Conservation (phyloP, 2,888 invertebrate genomes). For the Meandrusa payeni region DNA sequence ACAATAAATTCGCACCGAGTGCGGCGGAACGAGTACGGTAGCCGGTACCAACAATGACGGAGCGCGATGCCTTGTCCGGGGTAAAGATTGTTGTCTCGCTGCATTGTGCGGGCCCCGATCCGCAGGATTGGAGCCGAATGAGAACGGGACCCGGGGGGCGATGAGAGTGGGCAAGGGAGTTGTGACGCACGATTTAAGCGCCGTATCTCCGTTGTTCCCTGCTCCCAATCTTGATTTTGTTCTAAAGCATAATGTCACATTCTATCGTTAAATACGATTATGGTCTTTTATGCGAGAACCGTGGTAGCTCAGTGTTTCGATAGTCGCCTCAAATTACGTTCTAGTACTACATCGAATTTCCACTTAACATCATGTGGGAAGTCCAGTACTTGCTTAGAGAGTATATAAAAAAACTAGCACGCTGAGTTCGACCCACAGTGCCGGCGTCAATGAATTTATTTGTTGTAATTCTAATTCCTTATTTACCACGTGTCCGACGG, state of each 20-base stretch:
- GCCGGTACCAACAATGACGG: slow-evolving; percentile 14
- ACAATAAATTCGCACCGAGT: slow-evolving; percentile 37
- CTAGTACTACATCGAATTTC: too few species aligned
- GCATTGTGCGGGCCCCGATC: slow-evolving; percentile 53
- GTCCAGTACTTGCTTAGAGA: too few species aligned
- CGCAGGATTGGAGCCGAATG: slow-evolving; percentile 53
- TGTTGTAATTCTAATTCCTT: too few species aligned
- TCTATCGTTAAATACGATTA: too few species aligned
- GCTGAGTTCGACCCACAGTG: too few species aligned
- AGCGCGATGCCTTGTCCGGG: slow-evolving; percentile 32
- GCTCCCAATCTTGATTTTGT: neutral
- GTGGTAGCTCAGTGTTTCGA: too few species aligned
- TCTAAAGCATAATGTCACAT: neutral
- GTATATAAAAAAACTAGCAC: too few species aligned
- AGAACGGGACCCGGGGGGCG: slow-evolving; percentile 34
- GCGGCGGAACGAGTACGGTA: slow-evolving; percentile 36
- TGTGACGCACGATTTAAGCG: slow-evolving; percentile 23
- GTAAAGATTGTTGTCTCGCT: slow-evolving; percentile 64
- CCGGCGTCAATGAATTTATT: too few species aligned
- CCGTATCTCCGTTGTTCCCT: neutral
- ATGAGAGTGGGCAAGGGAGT: slow-evolving; percentile 18
- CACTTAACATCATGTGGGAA: too few species aligned
- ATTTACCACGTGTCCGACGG: too few species aligned
- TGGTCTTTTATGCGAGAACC: too few species aligned
- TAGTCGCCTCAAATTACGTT: too few species aligned